Evolutionary conservation across 2,797 vertebrate species (phyloP).

Genomic region (Notolabrus celidotus): DNA sequence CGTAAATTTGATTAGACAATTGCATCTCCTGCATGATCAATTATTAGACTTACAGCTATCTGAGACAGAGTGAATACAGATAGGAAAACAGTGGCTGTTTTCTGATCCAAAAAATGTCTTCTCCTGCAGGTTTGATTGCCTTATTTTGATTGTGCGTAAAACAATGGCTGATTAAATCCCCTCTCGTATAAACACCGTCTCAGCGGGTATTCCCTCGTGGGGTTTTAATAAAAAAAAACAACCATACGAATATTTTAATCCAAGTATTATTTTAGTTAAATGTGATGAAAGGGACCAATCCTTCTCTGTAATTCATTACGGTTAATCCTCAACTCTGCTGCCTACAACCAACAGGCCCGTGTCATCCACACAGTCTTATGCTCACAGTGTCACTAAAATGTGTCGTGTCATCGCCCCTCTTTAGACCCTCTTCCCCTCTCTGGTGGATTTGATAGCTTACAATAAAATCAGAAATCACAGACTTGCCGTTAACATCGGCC

Average conservation of each 20-base stretch:
- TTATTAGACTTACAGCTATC: background rate
- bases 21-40: background rate
- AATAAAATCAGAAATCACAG: slow-evolving; percentile 62
- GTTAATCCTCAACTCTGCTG: slow-evolving; percentile 7
- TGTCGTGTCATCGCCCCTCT: slow-evolving; percentile 73
- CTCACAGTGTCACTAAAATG: slow-evolving; percentile 64
- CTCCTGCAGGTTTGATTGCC: background rate
- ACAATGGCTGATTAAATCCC: slow-evolving; percentile 3
- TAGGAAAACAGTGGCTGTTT: background rate
- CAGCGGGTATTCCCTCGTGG: too few species aligned
- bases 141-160: slow-evolving; percentile 11
- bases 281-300: background rate
- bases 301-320: background rate
- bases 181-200: background rate
- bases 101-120: background rate
- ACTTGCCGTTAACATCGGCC: slow-evolving; percentile 55
- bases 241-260: background rate
- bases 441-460: slow-evolving; percentile 63
- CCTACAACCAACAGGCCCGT: background rate
- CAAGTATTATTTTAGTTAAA: background rate
- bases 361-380: background rate
- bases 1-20: background rate
- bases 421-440: slow-evolving; percentile 26
- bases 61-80: background rate
- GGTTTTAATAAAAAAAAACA: too few species aligned